These are phyloP conservation scores for Coelinius sp. DNA, from an alignment of 2,888 invertebrate species.

Conservation along the genomic window DNA sequence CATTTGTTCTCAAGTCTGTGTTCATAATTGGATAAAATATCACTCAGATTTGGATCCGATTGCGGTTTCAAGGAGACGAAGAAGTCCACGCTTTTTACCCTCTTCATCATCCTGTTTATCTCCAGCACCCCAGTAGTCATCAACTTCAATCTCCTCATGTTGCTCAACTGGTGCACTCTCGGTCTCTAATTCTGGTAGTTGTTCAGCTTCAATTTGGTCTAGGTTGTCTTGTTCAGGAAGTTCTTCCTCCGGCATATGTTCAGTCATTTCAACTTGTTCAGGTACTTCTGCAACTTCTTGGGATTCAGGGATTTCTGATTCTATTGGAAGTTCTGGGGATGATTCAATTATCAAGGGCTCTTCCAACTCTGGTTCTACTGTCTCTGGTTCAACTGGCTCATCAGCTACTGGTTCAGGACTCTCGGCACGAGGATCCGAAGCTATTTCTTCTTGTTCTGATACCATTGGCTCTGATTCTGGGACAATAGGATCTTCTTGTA, in stretches of 20 bases:
- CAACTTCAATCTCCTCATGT: conserved; percentile 36
- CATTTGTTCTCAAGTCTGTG: not conserved
- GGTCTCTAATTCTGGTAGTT: not conserved
- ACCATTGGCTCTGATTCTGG: conserved; percentile 20
- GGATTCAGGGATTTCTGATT: not conserved
- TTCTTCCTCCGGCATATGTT: conserved; percentile 25
- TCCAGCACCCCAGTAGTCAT: conserved; percentile 21
- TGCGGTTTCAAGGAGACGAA: conserved; percentile 45
- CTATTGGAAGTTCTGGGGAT: too few relatives aligned
- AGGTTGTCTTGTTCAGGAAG: too few relatives aligned
- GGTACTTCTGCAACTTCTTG: conserved; percentile 21
- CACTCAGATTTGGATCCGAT: conserved; percentile 38
- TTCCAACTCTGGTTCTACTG: not conserved
- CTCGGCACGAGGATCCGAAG: not conserved
- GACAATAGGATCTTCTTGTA: conserved; percentile 52
- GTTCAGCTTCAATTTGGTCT: conserved; percentile 24
- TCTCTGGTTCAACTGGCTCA: not conserved
- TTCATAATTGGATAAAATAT: not conserved
- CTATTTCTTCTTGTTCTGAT: conserved; percentile 18
- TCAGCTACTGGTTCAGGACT: not conserved
- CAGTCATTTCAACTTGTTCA: conserved; percentile 24
- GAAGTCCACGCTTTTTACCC: conserved; percentile 51
- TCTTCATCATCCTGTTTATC: conserved; percentile 43
- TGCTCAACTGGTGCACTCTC: not conserved
- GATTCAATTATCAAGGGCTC: not conserved